Conservation (phyloP, 2,888 invertebrate genomes). For the Podabrus alpinus region DNA sequence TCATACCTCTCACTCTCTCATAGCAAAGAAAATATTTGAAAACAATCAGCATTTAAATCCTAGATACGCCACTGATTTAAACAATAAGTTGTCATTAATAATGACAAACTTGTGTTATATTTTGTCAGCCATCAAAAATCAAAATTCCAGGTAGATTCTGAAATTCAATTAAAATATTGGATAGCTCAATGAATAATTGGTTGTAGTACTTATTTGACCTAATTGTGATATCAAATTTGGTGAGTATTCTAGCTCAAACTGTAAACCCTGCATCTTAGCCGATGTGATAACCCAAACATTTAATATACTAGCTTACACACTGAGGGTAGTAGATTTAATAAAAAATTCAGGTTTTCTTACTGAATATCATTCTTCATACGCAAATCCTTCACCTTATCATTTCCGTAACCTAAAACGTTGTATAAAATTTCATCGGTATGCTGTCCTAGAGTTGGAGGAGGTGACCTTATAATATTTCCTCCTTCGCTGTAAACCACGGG, state of each 20-base stretch:
- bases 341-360: slow-evolving; percentile 38
- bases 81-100: neutral
- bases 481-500: slow-evolving; percentile 81
- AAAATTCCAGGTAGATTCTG: neutral
- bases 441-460: slow-evolving; percentile 86
- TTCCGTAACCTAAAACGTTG: slow-evolving; percentile 67
- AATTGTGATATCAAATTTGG: neutral
- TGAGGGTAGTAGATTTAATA: neutral
- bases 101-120: neutral
- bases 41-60: neutral
- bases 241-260: neutral
- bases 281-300: neutral
- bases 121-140: neutral
- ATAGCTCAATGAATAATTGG: neutral
- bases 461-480: slow-evolving; percentile 68
- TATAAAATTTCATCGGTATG: slow-evolving; percentile 80
- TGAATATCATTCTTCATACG: slow-evolving; percentile 56
- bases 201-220: neutral
- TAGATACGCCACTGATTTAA: neutral
- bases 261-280: neutral
- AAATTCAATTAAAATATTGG: neutral
- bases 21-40: no score
- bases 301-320: neutral
- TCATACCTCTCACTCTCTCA: no score
- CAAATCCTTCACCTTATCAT: slow-evolving; percentile 62